phyloP scores from a whole-genome alignment of 2,797 vertebrate genomes.

The Acrossocheilus fasciatus region DNA sequence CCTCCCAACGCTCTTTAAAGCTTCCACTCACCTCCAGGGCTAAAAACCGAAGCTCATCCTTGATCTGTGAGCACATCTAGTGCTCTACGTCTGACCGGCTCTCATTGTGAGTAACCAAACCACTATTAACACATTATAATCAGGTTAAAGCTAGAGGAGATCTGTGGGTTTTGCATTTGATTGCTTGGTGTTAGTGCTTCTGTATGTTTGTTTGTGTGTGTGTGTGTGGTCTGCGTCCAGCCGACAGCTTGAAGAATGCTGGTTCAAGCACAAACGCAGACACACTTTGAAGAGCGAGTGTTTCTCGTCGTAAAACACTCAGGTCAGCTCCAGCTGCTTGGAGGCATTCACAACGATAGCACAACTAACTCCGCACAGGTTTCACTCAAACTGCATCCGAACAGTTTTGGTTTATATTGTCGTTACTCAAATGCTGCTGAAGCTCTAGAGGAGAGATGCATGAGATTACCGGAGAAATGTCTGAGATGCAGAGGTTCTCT shows the following conservation, averaged over 20 bases:
- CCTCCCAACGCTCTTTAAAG: constrained; percentile 78
- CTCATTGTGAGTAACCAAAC: constrained; percentile 37
- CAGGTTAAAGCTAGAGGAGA: not conserved
- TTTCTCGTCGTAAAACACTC: constrained; percentile 46
- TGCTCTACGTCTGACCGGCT: not conserved
- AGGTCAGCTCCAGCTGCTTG: constrained; percentile 31
- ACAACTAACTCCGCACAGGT: not conserved
- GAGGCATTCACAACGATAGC: not conserved
- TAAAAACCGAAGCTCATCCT: constrained; percentile 60
- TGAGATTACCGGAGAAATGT: not conserved
- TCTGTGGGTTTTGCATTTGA: not conserved
- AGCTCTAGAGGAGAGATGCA: not conserved
- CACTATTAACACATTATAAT: not conserved
- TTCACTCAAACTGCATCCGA: not conserved
- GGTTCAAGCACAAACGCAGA: constrained; percentile 25
- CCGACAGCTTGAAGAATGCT: not conserved
- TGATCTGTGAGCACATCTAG: constrained; percentile 30
- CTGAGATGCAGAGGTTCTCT: not conserved
- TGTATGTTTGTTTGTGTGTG: constrained; percentile 24
- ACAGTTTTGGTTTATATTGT: not conserved
- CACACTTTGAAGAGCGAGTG: constrained; percentile 38
- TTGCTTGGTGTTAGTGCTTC: not conserved
- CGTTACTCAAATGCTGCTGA: not conserved
- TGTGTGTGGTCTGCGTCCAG: constrained; percentile 16
- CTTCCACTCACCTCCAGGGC: constrained; percentile 69